Base-by-base conservation (phyloP, 2,797 vertebrate genomes). In the Gephyroberyx darwinii region DNA sequence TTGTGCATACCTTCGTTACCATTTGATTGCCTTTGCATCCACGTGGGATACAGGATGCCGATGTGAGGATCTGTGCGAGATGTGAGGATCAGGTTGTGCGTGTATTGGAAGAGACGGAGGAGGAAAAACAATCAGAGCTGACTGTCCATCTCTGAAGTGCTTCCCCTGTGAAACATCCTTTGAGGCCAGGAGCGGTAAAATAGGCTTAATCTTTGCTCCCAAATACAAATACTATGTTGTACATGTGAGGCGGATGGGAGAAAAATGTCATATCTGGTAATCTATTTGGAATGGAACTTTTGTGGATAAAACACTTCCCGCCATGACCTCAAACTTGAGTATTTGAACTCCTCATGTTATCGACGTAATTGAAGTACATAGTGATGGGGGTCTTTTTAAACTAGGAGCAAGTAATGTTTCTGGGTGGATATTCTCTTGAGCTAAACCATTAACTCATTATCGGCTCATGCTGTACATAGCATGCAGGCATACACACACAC, bases 241-340 rank as follows among this genome's bases (percentile, higher is more conserved):
- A 61, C 65, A 52, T 69, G 43, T 47, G 4, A 47, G 41, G 41
- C 41, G 2, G 14, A 45, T 45, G 12, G 16, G 43, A 45, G 16
- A 47, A 47, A 26, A 47, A 47, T 16, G 43, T 47, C 3, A 17
- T 43, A 71, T 75, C 70, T 16, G 12, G 62, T 75, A 84, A 77
- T 76, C 74, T 56, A 72, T 81, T 77, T 81, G 63, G 82, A 84
- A 84, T 73, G 59, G 76, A 66, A n/a, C n/a, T n/a, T n/a, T n/a
- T n/a, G n/a, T 35, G 70, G 80, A 65, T 63, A 70, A 79, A 82
- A 85, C 83, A 85, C 62, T 69, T 80, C 77, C 65, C 48, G 48
- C 74, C 83, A 69, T 56, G 75, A 77, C 80, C 73, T 65, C 55
- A 5, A 47, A 64, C 50, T 70, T 26, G 14, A 71, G 67, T 60